Base-by-base conservation (phyloP, 2,113 vertebrate genomes). In the Leucosticte australis region DNA sequence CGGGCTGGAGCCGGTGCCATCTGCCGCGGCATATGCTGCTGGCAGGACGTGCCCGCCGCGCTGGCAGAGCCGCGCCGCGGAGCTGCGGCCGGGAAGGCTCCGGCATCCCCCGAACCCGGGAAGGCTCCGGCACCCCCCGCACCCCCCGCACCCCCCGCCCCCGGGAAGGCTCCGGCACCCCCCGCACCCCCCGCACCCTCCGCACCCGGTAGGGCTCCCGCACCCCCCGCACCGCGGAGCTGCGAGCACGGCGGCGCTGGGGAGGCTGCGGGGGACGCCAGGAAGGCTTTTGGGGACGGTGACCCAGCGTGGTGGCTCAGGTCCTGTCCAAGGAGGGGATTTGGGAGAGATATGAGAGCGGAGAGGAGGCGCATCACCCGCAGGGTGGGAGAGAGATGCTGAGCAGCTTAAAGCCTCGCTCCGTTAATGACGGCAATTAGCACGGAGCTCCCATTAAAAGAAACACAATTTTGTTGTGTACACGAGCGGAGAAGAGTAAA, bases 401-500 rank as follows among this genome's bases (percentile, higher is more conserved):
- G 83, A 2, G 75, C 60, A 59, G 89, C 53, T 87, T 19, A 5
- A 26, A 95, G 53, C 63, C 71, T 70, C 44, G 0, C 89, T 69
- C 59, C 4, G 53, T 39, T 94, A 97, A 96, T 79, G 67, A 90
- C 70, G 28, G 90, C 75, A 96, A 97, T 97, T 96, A 96, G 82
- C 87, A 8, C 28, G 6, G 73, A 83, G 80, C 57, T 71, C 28
- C 41, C 91, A 87, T 95, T 93, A 96, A 93, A 73, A 63, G 87
- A 71, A 95, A 87, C 59, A 31, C 69, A 20, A 19, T 85, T 83
- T 22, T 85, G 88, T 28, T 92, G 85, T 90, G 95, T 85, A 73
- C 82, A 77, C 68, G 68, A 31, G 92, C 65, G 6, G 91, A 74
- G 87, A 96, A 95, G 92, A 96, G 94, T 95, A 97, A 97, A 96